Base-by-base conservation (phyloP, 2,797 vertebrate species). In the Anguilla pacifica region DNA sequence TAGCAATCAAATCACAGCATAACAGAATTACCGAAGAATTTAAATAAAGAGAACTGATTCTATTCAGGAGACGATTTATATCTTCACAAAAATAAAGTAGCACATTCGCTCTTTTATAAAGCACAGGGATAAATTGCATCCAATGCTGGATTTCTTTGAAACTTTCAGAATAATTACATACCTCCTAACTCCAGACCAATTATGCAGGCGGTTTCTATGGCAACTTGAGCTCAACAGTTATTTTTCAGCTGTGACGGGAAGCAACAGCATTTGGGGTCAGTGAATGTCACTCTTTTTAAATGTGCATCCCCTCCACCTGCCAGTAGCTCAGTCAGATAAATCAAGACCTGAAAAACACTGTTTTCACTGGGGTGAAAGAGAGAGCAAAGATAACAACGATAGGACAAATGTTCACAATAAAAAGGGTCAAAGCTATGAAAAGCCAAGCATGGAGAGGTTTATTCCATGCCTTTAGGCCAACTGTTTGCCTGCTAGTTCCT, bases 211-310 rank as follows among this genome's bases (percentile, higher is more conserved):
- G 53, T 84, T 28, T 19, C 83, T 61, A 84, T 84, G 83, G 83
- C 83, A 84, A 84, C 55, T 3, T 57, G 53, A 28, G 28, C 51
- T 61, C 15, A 49, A 55, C 51, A 57, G 53, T 57, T 59, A 11
- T 57, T 31, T 84, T n/a, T 81, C 28, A 57, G 53, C 35, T 13
- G 83, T 17, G 55, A 35, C 2, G 31, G 4, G 28, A 84, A 84
- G 46, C 83, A 82, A 84, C 5, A 35, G 83, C 53, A 83, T 83
- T 83, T 51, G 22, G 25, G 82, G 49, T 83, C 82, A 83, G 25
- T 83, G 53, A 10, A n/a, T 3, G 28, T 53, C 53, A 55, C 22
- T 57, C n/a, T 59, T 35, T 11, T 51, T 46, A 51, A 49, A 1
- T 49, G 19, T 49, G 43, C 46, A n/a, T 51, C 46, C 22, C 5